Conservation (phyloP, 1,140 invertebrate species). For the Aphaenogaster floridana region DNA sequence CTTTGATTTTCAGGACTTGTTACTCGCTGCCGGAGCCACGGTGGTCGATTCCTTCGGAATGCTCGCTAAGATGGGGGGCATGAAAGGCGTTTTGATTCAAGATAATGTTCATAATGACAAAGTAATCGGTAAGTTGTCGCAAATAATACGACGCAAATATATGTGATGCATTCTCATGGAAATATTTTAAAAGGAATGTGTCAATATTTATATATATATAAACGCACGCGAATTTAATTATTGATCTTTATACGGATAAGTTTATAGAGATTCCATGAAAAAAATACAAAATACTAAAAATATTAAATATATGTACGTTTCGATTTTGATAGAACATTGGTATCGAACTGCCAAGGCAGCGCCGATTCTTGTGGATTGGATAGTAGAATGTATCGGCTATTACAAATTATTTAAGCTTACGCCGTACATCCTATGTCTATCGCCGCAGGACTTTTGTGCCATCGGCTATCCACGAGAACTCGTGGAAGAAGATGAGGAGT, state of each 20-base stretch:
- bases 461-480: slow-evolving; percentile 64
- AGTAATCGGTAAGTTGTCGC: slow-evolving; percentile 65
- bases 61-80: slow-evolving; percentile 12
- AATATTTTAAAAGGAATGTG: neutral
- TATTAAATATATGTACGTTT: slow-evolving; percentile 10
- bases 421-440: slow-evolving; percentile 69
- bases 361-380: slow-evolving; percentile 76
- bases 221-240: neutral
- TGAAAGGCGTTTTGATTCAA: slow-evolving; percentile 66
- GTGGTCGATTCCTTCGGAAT: slow-evolving; percentile 56
- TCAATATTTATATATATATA: neutral
- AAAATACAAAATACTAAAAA: too few species aligned
- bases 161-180: neutral
- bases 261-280: neutral
- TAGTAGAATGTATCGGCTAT: slow-evolving; percentile 79
- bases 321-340: slow-evolving; percentile 68
- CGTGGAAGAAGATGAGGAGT: slow-evolving; percentile 70
- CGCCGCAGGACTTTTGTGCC: slow-evolving; percentile 22
- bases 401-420: slow-evolving; percentile 77
- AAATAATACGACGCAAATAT: neutral
- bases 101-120: slow-evolving; percentile 44
- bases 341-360: slow-evolving; percentile 64
- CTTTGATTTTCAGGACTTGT: slow-evolving; percentile 67
- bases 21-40: slow-evolving; percentile 62
- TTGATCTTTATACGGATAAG: neutral